phyloP scores from a whole-genome alignment of 2,797 vertebrate species.

The Poeciliopsis infans region DNA sequence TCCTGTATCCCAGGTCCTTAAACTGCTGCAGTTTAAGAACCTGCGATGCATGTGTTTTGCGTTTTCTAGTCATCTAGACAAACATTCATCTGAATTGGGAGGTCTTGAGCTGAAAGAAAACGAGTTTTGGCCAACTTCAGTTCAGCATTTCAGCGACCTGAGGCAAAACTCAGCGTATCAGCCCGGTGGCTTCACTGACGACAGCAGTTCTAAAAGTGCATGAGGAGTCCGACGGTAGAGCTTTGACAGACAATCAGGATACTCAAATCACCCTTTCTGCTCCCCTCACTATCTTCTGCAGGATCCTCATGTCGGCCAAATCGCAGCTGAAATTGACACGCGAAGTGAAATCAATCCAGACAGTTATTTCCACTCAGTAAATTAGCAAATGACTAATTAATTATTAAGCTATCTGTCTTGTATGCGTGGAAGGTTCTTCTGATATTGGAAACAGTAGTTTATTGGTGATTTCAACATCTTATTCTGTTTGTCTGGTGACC shows the following conservation, averaged over 20 bases:
- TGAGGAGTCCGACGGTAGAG: not conserved
- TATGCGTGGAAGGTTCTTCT: not conserved
- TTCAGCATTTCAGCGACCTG: not conserved
- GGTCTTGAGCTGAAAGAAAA: not conserved
- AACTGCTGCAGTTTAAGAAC: not conserved
- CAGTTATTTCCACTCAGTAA: not conserved
- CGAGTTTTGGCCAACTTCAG: not conserved
- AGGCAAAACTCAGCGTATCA: not conserved
- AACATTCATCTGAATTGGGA: not conserved
- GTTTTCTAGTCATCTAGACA: not conserved
- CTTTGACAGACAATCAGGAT: not conserved
- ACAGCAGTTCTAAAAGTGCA: not conserved
- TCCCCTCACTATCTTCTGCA: not conserved
- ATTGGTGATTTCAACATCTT: not conserved
- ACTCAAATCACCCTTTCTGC: not conserved
- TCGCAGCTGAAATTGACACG: not conserved
- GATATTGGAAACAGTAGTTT: not conserved
- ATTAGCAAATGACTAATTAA: not conserved
- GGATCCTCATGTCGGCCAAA: not conserved
- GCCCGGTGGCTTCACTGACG: not conserved
- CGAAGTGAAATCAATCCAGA: not conserved
- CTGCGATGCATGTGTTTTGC: not conserved
- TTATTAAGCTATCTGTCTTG: not conserved
- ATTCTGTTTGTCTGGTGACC: constrained; percentile 16
- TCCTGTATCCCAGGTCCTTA: not conserved